phyloP scores from a whole-genome alignment of 2,888 invertebrate species.

The Aplocera efformata region DNA sequence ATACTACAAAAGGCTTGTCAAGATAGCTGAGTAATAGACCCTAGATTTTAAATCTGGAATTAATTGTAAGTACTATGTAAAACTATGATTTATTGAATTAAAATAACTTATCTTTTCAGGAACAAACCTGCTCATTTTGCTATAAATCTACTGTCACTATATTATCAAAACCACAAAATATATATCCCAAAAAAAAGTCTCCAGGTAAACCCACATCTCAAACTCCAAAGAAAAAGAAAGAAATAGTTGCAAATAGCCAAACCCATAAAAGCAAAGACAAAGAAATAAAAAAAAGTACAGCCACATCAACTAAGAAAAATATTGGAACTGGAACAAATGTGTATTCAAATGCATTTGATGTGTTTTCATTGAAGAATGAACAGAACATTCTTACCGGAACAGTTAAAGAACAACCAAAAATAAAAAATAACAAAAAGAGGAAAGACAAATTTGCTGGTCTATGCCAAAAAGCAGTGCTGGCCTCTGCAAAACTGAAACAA shows the following conservation, averaged over 20 bases:
- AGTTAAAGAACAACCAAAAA: constrained; percentile 44
- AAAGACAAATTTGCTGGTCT: constrained; percentile 71
- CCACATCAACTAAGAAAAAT: constrained; percentile 7
- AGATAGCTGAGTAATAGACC: no score
- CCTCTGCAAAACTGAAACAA: constrained; percentile 58
- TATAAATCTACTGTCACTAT: constrained; percentile 39
- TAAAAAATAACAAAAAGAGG: constrained; percentile 67
- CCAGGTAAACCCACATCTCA: neutral
- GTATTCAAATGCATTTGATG: constrained; percentile 56
- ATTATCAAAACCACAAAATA: constrained; percentile 42
- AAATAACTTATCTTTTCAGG: constrained; percentile 41
- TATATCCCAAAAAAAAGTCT: constrained; percentile 13
- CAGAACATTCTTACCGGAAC: constrained; percentile 46
- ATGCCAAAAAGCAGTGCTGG: constrained; percentile 62
- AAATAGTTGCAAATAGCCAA: constrained; percentile 7
- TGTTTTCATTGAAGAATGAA: constrained; percentile 60
- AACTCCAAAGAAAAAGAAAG: constrained; percentile 6
- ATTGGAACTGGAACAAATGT: constrained; percentile 39
- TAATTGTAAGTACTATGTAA: no score
- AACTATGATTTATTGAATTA: no score
- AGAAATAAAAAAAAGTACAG: constrained; percentile 11
- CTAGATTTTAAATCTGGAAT: no score
- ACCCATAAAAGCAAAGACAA: constrained; percentile 8
- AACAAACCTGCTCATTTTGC: constrained; percentile 59
- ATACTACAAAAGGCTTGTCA: no score